Base-by-base conservation (phyloP, 2,113 vertebrate species). In the Pelobates fuscus region DNA sequence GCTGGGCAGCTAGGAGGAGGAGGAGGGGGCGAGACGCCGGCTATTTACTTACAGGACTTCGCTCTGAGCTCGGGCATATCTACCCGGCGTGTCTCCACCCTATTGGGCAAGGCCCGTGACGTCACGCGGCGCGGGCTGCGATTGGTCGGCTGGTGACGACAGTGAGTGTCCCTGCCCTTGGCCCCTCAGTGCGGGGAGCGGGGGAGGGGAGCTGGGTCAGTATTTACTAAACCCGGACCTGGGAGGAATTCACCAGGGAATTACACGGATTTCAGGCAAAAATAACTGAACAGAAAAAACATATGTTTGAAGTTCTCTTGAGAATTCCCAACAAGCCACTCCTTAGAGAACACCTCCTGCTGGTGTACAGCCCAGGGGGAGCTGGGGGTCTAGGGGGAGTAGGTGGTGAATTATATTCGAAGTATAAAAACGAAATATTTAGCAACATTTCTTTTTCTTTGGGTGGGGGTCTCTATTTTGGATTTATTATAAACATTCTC, bases 71-170 rank as follows among this genome's bases (percentile, higher is more conserved):
- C 62, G 65, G 43, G 66, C 71, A 75, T 75, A 75, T 67, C 63
- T 67, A 67, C 17, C 25, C 14, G 7, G 18, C 32, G 24, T 67
- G 71, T 67, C 63, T 30, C 71, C 71, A 57, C 63, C 71, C 71
- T 29, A 67, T 46, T 75, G 71, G 63, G 18, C 63, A 20, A 27
- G 17, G 14, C 52, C 32, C n/a, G 30, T 59, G 49, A 75, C 55
- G 63, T 75, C 71, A 75, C 14, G 18, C 5, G 20, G 14, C n/a
- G 26, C 37, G 25, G 24, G 24, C 58, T 23, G 18, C 27, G 17
- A 58, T 60, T 24, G 15, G 67, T 29, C 52, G 5, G 24, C 25
- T 6, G 32, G 32, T 17, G 70, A 2, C 15, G 58, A 62, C 30
- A 43, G 32, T 11, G 2, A 44, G 27, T n/a, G 17, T 30, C n/a